These are phyloP conservation scores for Aphidius ervi DNA, from an alignment of 1,140 invertebrate species.

Conservation along the genomic window DNA sequence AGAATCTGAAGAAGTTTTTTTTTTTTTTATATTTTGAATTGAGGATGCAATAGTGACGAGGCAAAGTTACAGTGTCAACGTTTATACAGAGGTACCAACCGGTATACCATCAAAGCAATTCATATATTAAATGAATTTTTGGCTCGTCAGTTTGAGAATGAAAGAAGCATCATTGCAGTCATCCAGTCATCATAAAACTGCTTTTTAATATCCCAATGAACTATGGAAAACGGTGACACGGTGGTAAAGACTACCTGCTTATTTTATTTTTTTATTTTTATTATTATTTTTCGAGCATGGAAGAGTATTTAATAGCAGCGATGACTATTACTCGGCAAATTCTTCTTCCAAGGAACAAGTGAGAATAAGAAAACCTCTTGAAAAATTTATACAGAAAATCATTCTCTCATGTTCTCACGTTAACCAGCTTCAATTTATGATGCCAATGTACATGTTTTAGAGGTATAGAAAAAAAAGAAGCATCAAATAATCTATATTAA, in stretches of 20 bases:
- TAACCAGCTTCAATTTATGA: too few relatives aligned
- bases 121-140: neutral
- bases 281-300: conserved; percentile 11
- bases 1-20: conserved; percentile 12
- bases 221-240: conserved; percentile 10
- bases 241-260: conserved; percentile 17
- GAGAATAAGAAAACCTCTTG: conserved; percentile 7
- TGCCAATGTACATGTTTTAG: too few relatives aligned
- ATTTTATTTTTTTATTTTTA: neutral
- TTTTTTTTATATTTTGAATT: neutral
- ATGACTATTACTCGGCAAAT: conserved; percentile 31
- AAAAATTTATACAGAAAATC: neutral
- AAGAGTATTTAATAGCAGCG: conserved; percentile 28
- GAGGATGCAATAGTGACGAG: conserved; percentile 7
- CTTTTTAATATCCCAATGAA: conserved; percentile 25
- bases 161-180: conserved; percentile 12
- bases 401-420: neutral
- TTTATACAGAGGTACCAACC: neutral
- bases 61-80: conserved; percentile 12
- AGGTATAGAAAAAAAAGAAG: too few relatives aligned
- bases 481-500: too few relatives aligned
- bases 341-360: conserved; percentile 13
- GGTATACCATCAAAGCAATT: conserved; percentile 3
- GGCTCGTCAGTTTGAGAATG: conserved; percentile 10
- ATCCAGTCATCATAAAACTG: conserved; percentile 23